Conservation (phyloP, 2,797 vertebrate species). For the Heliangelus exortis region DNA sequence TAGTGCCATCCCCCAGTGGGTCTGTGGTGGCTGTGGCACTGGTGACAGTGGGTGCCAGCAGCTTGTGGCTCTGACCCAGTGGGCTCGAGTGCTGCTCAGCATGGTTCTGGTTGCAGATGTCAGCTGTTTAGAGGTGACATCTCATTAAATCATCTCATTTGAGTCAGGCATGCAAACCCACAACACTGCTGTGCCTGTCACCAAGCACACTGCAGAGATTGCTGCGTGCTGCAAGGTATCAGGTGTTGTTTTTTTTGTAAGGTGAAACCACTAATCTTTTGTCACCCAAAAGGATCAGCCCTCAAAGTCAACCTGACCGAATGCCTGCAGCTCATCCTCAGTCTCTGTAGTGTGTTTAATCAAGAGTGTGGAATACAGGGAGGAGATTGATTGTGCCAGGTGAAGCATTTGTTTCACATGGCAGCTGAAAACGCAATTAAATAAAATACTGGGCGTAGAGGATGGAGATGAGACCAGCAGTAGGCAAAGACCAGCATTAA, state of each 20-base stretch:
- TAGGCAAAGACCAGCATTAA: neutral
- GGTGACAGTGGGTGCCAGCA: fast-evolving
- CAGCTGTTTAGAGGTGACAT: neutral
- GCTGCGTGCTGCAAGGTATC: neutral
- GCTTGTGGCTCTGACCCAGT: neutral
- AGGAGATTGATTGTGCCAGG: neutral
- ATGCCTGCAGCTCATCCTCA: neutral
- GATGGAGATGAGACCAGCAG: neutral
- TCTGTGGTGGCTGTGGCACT: fast-evolving
- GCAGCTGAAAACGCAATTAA: neutral
- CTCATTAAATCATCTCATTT: neutral
- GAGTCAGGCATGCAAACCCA: neutral
- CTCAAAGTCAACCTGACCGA: neutral
- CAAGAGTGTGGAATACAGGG: neutral
- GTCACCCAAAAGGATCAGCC: neutral
- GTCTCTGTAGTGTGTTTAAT: neutral
- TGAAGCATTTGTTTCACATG: neutral
- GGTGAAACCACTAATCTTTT: neutral
- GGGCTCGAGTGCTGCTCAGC: neutral
- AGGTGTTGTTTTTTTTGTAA: neutral
- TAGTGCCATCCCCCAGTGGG: neutral
- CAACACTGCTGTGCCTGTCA: neutral
- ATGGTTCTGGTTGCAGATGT: neutral
- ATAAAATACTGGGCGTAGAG: neutral
- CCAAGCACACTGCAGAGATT: neutral